Evolutionary conservation across 2,888 invertebrate genomes (phyloP).

Genomic region (Dynastes maya): DNA sequence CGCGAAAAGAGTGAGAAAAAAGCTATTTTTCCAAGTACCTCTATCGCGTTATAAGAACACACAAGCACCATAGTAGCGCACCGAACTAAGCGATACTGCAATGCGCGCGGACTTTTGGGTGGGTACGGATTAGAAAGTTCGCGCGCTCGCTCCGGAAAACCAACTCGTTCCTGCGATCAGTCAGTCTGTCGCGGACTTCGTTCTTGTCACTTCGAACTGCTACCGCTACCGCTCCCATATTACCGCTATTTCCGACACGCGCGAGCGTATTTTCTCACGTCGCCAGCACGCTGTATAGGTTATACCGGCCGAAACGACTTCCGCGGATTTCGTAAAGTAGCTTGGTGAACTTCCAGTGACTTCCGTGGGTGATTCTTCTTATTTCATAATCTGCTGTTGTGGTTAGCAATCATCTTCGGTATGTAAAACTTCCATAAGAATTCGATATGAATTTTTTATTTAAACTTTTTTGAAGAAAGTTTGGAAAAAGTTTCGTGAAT

Average conservation of each 20-base stretch:
- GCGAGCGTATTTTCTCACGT: constrained; percentile 12
- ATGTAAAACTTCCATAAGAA: constrained; percentile 5
- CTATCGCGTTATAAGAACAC: constrained; percentile 12
- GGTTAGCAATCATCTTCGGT: constrained; percentile 11
- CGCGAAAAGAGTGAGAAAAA: background rate
- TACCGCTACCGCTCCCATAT: constrained; percentile 34
- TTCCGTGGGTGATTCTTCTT: constrained; percentile 48
- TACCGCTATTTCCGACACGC: constrained; percentile 29
- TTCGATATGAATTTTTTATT: no score
- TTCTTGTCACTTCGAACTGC: constrained; percentile 46
- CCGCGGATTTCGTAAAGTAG: constrained; percentile 54
- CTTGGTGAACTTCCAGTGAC: constrained; percentile 56
- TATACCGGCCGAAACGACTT: constrained; percentile 52
- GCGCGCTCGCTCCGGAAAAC: constrained; percentile 56
- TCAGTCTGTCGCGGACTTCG: constrained; percentile 58
- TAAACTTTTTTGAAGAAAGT: background rate
- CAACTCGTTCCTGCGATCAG: constrained; percentile 56
- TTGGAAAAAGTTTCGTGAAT: background rate
- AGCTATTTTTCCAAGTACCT: background rate
- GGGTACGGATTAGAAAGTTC: constrained; percentile 63
- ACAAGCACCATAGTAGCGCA: constrained; percentile 21
- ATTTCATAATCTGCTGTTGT: constrained; percentile 19
- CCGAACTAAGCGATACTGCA: constrained; percentile 57
- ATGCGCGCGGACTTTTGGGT: constrained; percentile 61
- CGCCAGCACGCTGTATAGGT: background rate